Base-by-base conservation (phyloP, 2,113 vertebrate species). In the Pteronura brasiliensis region DNA sequence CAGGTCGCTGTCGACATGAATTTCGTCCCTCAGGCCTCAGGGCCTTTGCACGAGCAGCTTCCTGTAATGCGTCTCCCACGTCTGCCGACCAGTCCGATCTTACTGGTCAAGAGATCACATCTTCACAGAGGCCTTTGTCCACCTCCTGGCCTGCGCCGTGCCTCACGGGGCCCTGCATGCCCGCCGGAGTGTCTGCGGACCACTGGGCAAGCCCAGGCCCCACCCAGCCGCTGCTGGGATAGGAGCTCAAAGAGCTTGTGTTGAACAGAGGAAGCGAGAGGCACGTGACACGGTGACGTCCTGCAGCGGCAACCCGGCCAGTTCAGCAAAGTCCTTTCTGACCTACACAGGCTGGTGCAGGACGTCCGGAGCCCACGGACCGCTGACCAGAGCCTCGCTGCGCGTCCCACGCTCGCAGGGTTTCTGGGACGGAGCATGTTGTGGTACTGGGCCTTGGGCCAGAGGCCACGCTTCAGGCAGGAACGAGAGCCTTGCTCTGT, bases 321-420 rank as follows among this genome's bases (percentile, higher is more conserved):
- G 59, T 13, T 1, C 0, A 20, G 31, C 63, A 1, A 52, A 52
- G 57, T n/a, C 52, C 31, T 29, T 21, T 15, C 44, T n/a, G 55
- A 34, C 36, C 1, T 3, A 82, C 65, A 4, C 1, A 23, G 44
- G n/a, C 79, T 65, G 79, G n/a, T 14, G 25, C 34, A 39, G 88
- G 36, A 10, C 3, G 10, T 47, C 71, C 25, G 2, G 59, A 52
- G 17, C 13, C 13, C 1, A 0, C 1, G 59, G 34, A 25, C 20
- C 1, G 2, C 80, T 17, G 31, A 9, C 29, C 0, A 1, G 1
- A 39, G 4, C 47, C 12, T 0, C 0, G 23, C 69, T 4, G 13
- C 0, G 23, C 39, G 20, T 10, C 5, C 47, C 82, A 31, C 7
- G 2, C 39, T 2, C 7, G 8, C 2, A 52, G 36, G 12, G 18